Evolutionary conservation across 2,888 invertebrate species (phyloP), one percentile per base, ranked within the genome.

Genomic region (Idaea dimidiata): DNA sequence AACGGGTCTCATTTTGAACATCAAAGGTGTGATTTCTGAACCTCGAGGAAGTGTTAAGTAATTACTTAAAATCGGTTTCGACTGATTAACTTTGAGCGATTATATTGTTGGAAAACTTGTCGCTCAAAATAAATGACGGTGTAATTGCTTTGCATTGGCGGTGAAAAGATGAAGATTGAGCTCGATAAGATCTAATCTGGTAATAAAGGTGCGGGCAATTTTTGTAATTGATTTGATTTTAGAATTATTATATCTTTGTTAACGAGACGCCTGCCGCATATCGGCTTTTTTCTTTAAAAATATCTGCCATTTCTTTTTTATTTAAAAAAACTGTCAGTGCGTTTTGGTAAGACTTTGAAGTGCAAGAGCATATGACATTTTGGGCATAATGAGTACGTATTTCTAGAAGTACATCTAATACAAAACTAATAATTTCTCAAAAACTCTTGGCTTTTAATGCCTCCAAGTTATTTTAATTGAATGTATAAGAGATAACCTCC

Each of bases 21-120:
- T 84, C 81, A 83, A 89, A 89, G 88, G 89, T 90, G 89, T 90
- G 89, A 91, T 89, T 89, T 90, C 74, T 79, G 77, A 76, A 74
- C 75, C 80, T 77, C 78, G 79, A 81, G 82, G 82, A 85, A 85
- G 89, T 89, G 90, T 87, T 85, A 88, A 84, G 84, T 86, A 87
- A 89, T 88, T 84, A 87, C 86, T 84, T 80, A 79, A 83, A 87
- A 84, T 84, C 81, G 82, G 76, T 77, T 78, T 76, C 73, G 72
- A 77, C 68, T 74, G 75, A 80, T 83, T 79, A 76, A 72, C 66
- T 76, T 75, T 77, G 74, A 77, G 75, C 69, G 71, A 76, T 77
- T 79, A 80, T 81, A 83, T 82, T 76, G 74, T 77, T 77, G 78
- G 71, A 66, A 75, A 75, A 76, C 71, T 75, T 83, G 81, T 83